phyloP scores from a whole-genome alignment of 1,140 invertebrate genomes.

The Hyphantria cunea region DNA sequence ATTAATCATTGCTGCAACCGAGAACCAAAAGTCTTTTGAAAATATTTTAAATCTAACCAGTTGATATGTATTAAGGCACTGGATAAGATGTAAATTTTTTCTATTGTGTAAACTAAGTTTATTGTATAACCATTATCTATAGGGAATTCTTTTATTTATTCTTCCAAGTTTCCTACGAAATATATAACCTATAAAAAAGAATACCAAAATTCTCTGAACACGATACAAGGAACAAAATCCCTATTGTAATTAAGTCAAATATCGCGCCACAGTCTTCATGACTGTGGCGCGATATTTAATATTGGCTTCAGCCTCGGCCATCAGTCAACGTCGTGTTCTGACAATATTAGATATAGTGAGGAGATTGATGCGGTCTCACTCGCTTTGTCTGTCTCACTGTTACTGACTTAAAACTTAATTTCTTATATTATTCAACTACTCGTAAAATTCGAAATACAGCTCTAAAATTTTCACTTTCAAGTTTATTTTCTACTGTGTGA shows the following conservation, averaged over 20 bases:
- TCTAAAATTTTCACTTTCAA: too few relatives aligned
- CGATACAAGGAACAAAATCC: slow-evolving; percentile 15
- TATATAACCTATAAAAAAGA: background rate
- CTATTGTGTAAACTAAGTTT: too few relatives aligned
- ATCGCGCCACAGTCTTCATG: too few relatives aligned
- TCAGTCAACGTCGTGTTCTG: slow-evolving; percentile 34
- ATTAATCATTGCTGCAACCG: too few relatives aligned
- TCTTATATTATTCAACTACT: slow-evolving; percentile 29
- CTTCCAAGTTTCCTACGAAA: background rate
- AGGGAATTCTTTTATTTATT: too few relatives aligned
- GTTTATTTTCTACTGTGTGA: too few relatives aligned
- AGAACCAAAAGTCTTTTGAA: too few relatives aligned
- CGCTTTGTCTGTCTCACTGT: slow-evolving; percentile 36
- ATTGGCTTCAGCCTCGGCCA: slow-evolving; percentile 29
- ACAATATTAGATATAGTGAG: slow-evolving; percentile 33
- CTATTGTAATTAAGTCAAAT: slow-evolving; percentile 34
- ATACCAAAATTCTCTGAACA: background rate
- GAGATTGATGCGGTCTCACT: slow-evolving; percentile 33
- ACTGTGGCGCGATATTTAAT: slow-evolving; percentile 34
- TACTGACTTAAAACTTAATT: slow-evolving; percentile 28
- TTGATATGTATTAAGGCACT: too few relatives aligned
- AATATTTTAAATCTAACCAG: too few relatives aligned
- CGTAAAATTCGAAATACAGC: too few relatives aligned
- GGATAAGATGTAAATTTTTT: too few relatives aligned
- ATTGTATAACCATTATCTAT: too few relatives aligned